phyloP scores from a whole-genome alignment of 1,140 invertebrate genomes.

The Neodiprion fabricii region DNA sequence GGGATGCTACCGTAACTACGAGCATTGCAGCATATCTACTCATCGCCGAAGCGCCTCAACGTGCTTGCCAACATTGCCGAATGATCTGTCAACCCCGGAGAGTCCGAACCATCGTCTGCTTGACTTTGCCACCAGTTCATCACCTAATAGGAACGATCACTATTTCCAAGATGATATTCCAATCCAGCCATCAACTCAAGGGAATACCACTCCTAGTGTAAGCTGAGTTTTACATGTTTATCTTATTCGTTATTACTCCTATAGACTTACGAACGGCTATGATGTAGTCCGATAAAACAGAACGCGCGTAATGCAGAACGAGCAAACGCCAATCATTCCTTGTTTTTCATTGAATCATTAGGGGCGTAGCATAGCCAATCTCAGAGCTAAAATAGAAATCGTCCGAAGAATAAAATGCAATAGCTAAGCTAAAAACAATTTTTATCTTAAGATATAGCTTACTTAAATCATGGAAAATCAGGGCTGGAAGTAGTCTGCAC shows the following conservation, averaged over 20 bases:
- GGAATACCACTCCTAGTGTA: conserved; percentile 57
- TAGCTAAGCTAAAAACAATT: background rate
- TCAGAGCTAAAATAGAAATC: no score
- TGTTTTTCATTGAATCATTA: no score
- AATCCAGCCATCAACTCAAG: conserved; percentile 52
- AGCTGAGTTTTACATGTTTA: conserved; percentile 37
- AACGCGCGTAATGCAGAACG: no score
- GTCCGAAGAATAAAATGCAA: background rate
- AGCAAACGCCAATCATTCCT: no score
- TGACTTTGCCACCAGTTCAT: conserved; percentile 59
- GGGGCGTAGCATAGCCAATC: no score
- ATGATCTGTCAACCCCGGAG: conserved; percentile 56
- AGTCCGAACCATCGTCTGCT: conserved; percentile 60
- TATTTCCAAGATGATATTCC: conserved; percentile 56
- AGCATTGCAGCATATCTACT: conserved; percentile 70
- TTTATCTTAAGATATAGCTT: background rate
- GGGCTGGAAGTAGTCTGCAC: no score
- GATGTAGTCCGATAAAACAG: background rate
- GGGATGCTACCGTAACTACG: conserved; percentile 87
- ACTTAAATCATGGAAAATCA: background rate
- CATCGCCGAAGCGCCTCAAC: conserved; percentile 69
- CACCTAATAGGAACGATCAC: conserved; percentile 53
- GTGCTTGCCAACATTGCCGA: conserved; percentile 67
- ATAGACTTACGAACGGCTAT: conserved; percentile 4
- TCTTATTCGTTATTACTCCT: conserved; percentile 5